phyloP scores from a whole-genome alignment of 2,113 vertebrate genomes.

The Myanophis thanlyinensis region DNA sequence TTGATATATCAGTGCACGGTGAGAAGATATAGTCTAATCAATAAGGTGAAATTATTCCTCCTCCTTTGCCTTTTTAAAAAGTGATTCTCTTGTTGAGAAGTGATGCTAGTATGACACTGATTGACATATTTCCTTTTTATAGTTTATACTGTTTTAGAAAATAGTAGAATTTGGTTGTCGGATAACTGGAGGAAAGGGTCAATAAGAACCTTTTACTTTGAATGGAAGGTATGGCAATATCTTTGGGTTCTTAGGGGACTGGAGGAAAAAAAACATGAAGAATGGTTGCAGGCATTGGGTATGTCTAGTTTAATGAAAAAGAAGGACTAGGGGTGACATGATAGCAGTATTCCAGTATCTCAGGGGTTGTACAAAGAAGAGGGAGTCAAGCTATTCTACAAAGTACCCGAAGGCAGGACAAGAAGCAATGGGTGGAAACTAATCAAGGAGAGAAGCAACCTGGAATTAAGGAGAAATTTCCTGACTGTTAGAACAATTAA shows the following conservation, averaged over 20 bases:
- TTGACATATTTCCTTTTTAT: not conserved
- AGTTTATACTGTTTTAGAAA: constrained; percentile 4
- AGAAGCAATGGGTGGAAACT: no score
- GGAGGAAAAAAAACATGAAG: not conserved
- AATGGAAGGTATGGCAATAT: not conserved
- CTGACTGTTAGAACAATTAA: no score
- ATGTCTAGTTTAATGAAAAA: not conserved
- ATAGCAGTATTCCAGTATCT: not conserved
- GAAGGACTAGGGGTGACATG: not conserved
- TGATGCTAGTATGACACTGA: constrained; percentile 8
- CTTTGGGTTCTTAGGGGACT: not conserved
- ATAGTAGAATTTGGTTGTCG: not conserved
- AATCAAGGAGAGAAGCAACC: no score
- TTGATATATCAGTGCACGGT: not conserved
- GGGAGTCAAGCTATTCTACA: not conserved
- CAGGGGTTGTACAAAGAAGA: not conserved
- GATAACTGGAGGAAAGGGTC: not conserved
- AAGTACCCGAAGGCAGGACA: no score
- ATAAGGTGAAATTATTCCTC: not conserved
- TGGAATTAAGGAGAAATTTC: no score
- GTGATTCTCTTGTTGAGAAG: not conserved
- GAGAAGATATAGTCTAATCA: constrained; percentile 17
- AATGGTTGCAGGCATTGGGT: not conserved
- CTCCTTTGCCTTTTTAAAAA: constrained; percentile 8
- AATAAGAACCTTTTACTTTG: not conserved